phyloP scores from a whole-genome alignment of 2,888 invertebrate genomes.

The Netelia melanura region DNA sequence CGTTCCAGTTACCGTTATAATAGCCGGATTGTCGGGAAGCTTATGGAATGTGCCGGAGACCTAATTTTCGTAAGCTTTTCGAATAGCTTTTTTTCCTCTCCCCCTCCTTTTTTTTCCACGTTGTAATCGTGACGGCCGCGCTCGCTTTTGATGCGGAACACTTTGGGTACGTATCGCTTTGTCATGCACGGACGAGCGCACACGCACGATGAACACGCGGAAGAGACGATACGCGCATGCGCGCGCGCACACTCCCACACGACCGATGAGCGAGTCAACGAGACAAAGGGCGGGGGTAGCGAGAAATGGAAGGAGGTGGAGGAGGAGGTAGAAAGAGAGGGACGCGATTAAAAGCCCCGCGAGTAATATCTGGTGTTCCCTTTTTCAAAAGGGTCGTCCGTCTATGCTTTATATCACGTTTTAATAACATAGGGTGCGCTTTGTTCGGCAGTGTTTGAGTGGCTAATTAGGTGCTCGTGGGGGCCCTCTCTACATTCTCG shows the following conservation, averaged over 20 bases:
- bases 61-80: conserved; percentile 5
- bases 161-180: neutral
- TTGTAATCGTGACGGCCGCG: neutral
- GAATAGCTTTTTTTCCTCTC: neutral
- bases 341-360: conserved; percentile 47
- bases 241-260: neutral
- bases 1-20: neutral
- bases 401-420: conserved; percentile 76
- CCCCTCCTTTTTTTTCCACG: neutral
- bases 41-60: neutral
- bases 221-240: no score
- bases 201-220: neutral
- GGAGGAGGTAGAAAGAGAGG: neutral
- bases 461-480: conserved; percentile 80
- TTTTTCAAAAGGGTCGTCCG: conserved; percentile 45
- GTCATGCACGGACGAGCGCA: neutral
- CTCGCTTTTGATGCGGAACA: neutral
- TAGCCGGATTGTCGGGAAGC: neutral
- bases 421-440: conserved; percentile 78
- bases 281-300: neutral
- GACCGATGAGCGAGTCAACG: neutral
- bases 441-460: conserved; percentile 79
- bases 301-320: neutral
- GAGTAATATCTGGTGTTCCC: conserved; percentile 57
- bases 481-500: conserved; percentile 66